Evolutionary conservation across 2,113 vertebrate genomes (phyloP).

Genomic region (Mungos mungo): DNA sequence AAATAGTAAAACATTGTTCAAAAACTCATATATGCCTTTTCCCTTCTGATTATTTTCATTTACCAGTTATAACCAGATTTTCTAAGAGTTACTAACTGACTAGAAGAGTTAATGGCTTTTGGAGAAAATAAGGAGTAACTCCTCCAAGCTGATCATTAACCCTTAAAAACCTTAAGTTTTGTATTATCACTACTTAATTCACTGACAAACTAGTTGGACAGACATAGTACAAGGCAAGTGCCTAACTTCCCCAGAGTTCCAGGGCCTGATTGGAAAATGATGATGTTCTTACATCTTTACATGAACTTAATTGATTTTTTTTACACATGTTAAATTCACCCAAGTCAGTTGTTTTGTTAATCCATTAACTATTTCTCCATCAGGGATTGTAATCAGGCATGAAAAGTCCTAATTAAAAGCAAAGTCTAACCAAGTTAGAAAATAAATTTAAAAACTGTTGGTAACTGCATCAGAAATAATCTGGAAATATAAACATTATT

Average conservation of each 20-base stretch:
- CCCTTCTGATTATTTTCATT: neutral
- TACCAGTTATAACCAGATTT: neutral
- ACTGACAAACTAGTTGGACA: neutral
- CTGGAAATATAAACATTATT: neutral
- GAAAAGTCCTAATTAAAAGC: neutral
- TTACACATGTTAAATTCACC: neutral
- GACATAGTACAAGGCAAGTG: neutral
- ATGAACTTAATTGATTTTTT: conserved; percentile 15
- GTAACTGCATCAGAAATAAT: neutral
- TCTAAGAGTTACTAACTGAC: neutral
- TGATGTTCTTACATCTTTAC: neutral
- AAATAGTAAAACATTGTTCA: neutral
- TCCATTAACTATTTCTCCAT: neutral
- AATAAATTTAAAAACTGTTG: neutral
- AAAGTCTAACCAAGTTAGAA: neutral
- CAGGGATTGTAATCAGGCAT: neutral
- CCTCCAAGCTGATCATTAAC: neutral
- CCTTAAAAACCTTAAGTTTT: neutral
- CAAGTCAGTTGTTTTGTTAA: neutral
- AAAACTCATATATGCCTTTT: neutral
- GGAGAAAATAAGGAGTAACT: neutral
- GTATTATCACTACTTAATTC: neutral
- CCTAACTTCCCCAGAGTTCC: neutral
- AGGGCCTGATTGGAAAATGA: neutral
- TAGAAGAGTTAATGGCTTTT: neutral